phyloP scores from a whole-genome alignment of 1,140 invertebrate species.

The Pantala flavescens region DNA sequence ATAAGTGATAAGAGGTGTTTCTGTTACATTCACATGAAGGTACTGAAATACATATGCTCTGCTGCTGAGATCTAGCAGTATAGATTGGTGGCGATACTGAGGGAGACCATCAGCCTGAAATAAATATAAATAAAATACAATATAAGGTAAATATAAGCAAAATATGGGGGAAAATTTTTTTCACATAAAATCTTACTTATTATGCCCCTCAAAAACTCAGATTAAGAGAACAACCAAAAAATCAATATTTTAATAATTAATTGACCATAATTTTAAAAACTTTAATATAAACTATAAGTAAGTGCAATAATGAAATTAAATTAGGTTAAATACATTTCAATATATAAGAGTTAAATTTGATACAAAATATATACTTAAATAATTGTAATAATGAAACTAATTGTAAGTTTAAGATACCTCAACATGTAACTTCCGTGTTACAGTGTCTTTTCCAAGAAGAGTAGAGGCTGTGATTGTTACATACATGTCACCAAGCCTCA shows the following conservation, averaged over 20 bases:
- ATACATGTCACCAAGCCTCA: constrained; percentile 63
- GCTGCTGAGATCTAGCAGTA: constrained; percentile 83
- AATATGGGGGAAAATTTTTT: not conserved
- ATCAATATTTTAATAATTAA: too few relatives aligned
- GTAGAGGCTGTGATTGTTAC: constrained; percentile 76
- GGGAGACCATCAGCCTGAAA: constrained; percentile 78
- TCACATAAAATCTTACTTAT: not conserved
- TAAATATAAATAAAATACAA: constrained; percentile 25
- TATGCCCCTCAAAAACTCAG: not conserved
- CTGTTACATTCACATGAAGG: constrained; percentile 88
- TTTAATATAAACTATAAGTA: too few relatives aligned
- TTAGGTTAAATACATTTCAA: too few relatives aligned
- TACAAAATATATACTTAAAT: too few relatives aligned
- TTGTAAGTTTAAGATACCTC: constrained; percentile 40
- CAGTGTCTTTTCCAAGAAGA: constrained; percentile 68
- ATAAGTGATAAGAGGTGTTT: constrained; percentile 81
- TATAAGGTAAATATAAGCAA: too few relatives aligned
- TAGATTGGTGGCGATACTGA: constrained; percentile 83
- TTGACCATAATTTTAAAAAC: too few relatives aligned
- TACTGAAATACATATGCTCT: constrained; percentile 87
- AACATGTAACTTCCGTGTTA: constrained; percentile 60
- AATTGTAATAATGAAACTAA: too few relatives aligned
- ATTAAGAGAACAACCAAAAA: not conserved
- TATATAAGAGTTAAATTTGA: too few relatives aligned
- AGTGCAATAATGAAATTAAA: too few relatives aligned